Evolutionary conservation across 2,113 vertebrate genomes (phyloP), one percentile per base, ranked within the genome.

Genomic region (Gallinago jamesoni): DNA sequence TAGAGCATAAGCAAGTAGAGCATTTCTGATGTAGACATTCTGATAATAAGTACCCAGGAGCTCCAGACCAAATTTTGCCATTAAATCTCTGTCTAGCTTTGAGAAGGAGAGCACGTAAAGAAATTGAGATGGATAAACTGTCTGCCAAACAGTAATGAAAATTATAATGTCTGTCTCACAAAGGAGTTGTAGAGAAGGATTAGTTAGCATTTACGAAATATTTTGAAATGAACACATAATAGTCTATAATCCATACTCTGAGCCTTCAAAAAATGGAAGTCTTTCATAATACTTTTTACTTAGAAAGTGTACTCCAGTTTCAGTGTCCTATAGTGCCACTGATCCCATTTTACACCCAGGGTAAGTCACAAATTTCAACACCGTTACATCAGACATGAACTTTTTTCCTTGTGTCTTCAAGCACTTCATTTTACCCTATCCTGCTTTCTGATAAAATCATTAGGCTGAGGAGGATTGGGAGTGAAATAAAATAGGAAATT

Each of bases 381-480:
- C 70, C 1, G 1, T 48, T 87, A 78, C 48, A 72, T 63, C 85
- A 90, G 57, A 64, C 31, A 45, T 33, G 9, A 87, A 37, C 8
- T n/a, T 74, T 82, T 47, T 69, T 37, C 50, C 73, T 69, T 37
- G 24, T 73, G 85, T 84, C 60, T 87, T 68, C 68, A 70, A 70
- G 63, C 59, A 59, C 41, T 94, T 93, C 52, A 28, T 70, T 94
- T 88, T 78, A 55, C 35, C 21, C 20, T 85, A 7, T 60, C 24
- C n/a, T 74, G 10, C n/a, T 82, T 86, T 70, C 87, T 93, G 76
- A 89, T 56, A 91, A 89, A 96, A 72, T 50, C 73, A 72, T 94
- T 74, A 90, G 19, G 9, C 14, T 43, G 60, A 88, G 33, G 86
- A 90, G 37, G 23, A 59, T 14, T 81, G 60, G 21, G 50, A 78